A percentile compares a stretch with the other conserved stretches of the same genome.
These are phyloP conservation scores for Lasioglossum lativentre DNA, from an alignment of 2,888 invertebrate genomes.

Conservation along the genomic window DNA sequence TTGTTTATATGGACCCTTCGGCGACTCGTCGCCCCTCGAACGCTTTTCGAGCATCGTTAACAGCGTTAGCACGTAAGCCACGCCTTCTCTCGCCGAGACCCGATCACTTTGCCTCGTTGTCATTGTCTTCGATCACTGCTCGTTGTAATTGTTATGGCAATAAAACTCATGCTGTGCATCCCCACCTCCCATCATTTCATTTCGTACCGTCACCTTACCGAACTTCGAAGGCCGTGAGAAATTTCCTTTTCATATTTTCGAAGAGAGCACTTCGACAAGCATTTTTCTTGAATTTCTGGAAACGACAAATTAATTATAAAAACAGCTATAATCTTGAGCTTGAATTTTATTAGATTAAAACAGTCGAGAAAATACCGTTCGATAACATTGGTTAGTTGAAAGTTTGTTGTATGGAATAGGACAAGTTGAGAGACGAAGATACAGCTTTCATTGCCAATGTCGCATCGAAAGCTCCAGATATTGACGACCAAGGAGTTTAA, in stretches of 20 bases:
- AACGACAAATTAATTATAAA: too few relatives aligned
- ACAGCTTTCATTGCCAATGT: constrained; percentile 26
- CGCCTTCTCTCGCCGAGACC: not conserved
- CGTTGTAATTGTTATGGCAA: constrained; percentile 65
- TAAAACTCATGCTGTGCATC: constrained; percentile 67
- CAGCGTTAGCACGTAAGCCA: not conserved
- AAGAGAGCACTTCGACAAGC: not conserved
- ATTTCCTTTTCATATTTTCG: not conserved
- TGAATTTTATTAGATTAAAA: not conserved
- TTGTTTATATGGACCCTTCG: too few relatives aligned
- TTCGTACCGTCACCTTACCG: constrained; percentile 57
- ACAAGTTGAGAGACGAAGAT: not conserved
- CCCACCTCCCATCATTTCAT: constrained; percentile 57
- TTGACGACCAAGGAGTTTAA: constrained; percentile 25
- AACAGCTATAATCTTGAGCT: not conserved
- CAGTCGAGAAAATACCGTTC: not conserved
- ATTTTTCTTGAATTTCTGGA: not conserved
- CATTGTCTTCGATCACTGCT: constrained; percentile 18
- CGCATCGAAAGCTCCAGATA: not conserved
- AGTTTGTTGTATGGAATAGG: not conserved
- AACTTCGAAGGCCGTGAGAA: not conserved
- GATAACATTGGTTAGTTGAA: fast-evolving
- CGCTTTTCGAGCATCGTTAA: not conserved
- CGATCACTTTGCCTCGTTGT: constrained; percentile 10
- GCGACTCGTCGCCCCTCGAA: too few relatives aligned